Base-by-base conservation (phyloP, 2,888 invertebrate genomes). In the Gortyna flavago region DNA sequence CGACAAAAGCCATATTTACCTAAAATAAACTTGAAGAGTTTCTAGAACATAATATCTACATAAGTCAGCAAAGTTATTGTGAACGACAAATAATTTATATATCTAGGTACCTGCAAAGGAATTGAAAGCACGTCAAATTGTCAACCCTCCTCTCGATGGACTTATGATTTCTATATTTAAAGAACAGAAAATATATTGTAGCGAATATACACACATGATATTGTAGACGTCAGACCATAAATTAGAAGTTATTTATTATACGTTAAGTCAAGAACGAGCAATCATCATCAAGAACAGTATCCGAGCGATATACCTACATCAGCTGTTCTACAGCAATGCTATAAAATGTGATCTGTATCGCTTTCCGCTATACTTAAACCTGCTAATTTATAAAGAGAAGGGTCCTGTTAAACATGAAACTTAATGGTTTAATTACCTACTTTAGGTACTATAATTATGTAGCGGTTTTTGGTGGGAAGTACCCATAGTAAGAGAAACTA, bases 101-200 rank as follows among this genome's bases (percentile, higher is more conserved):
- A 81, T 67, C 35, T 75, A 81, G 5, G 38, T 72, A 35, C 35
- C 35, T 35, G 51, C 67, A 85, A 83, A 86, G 68, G 73, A 85
- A 89, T 84, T 82, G 85, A 88, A 88, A 76, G 85, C 84, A 86
- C 81, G 91, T 91, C 80, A 80, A 71, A 77, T 77, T 83, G 80
- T 80, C 91, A 89, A 91, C 91, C 91, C 89, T 90, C 86, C 77
- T 90, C 87, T 85, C 78, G 51, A 72, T 73, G 29, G 68, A 84
- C 77, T 81, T 81, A 74, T 69, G 65, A 79, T 74, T 83, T 74
- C 48, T 85, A 80, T 18, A n/a, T n/a, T 29, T 76, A 78, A 72
- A 76, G 64, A 83, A 71, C 85, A 85, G 80, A 84, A 85, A 83
- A 71, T 72, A 62, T 78, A 67, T 68, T 86, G 83, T 84, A 83